phyloP scores from a whole-genome alignment of 2,797 vertebrate genomes.

The Iguana delicatissima region DNA sequence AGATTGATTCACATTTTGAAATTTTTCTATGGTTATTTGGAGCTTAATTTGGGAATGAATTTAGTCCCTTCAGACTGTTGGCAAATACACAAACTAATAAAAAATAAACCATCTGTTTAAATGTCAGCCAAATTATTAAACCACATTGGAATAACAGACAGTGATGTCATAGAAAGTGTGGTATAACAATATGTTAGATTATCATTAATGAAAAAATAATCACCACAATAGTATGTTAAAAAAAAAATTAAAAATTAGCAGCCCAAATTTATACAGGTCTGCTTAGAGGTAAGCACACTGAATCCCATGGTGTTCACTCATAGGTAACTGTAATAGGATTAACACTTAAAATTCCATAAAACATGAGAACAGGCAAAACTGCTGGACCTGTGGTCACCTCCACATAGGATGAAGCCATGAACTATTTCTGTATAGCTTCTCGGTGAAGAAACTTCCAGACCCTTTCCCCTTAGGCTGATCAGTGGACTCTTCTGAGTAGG shows the following conservation, averaged over 20 bases:
- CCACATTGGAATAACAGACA: slow-evolving; percentile 70
- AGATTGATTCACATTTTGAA: slow-evolving; percentile 62
- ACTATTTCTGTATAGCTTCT: background rate
- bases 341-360: background rate
- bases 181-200: slow-evolving; percentile 62
- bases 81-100: slow-evolving; percentile 76
- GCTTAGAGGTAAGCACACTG: background rate
- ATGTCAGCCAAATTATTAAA: slow-evolving; percentile 68
- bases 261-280: background rate
- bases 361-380: background rate
- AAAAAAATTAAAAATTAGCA: background rate
- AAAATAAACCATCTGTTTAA: slow-evolving; percentile 78
- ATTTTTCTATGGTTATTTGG: slow-evolving; percentile 65
- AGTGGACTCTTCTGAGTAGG: background rate
- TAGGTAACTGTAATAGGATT: background rate
- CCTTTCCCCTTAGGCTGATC: background rate
- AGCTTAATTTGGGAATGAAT: slow-evolving; percentile 70
- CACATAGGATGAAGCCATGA: background rate
- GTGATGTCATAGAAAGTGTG: slow-evolving; percentile 60
- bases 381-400: background rate
- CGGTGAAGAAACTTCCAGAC: background rate
- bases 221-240: slow-evolving; percentile 52
- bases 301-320: background rate
- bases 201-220: slow-evolving; percentile 48
- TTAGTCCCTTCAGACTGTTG: slow-evolving; percentile 70